phyloP scores from a whole-genome alignment of 2,113 vertebrate genomes.

The Jaculus jaculus region DNA sequence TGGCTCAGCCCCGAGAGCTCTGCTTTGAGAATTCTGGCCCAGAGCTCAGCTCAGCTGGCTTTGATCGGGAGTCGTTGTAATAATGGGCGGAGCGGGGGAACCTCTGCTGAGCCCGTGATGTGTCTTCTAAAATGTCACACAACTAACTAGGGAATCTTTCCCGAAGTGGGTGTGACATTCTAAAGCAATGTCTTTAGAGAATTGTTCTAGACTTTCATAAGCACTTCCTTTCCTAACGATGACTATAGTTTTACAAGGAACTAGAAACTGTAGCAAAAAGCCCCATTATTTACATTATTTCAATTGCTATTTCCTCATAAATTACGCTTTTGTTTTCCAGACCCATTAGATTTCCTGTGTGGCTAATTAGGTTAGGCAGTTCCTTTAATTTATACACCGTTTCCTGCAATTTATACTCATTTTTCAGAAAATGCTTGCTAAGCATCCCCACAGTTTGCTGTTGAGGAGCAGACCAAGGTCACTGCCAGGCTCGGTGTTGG shows the following conservation, averaged over 20 bases:
- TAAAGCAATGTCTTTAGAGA: not conserved
- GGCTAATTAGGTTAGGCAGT: constrained; percentile 75
- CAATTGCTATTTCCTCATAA: constrained; percentile 73
- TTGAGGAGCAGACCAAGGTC: constrained; percentile 57
- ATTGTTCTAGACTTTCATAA: constrained; percentile 17
- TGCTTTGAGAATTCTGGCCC: not conserved
- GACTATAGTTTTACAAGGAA: constrained; percentile 15
- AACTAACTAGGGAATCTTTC: constrained; percentile 19
- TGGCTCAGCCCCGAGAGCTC: not conserved
- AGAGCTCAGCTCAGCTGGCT: not conserved
- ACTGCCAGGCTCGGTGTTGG: not conserved
- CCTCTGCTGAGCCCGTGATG: not conserved
- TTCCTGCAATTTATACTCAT: constrained; percentile 73
- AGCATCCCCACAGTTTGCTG: constrained; percentile 48
- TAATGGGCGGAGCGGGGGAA: not conserved
- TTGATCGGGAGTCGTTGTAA: accelerated
- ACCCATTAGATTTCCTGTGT: constrained; percentile 72
- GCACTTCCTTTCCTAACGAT: constrained; percentile 66
- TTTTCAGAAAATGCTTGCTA: constrained; percentile 71
- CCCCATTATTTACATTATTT: constrained; percentile 75
- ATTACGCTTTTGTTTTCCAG: constrained; percentile 75
- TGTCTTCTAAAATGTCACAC: not conserved
- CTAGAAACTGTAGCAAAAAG: constrained; percentile 43
- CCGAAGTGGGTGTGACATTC: not conserved
- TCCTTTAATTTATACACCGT: constrained; percentile 70